Evolutionary conservation across 2,797 vertebrate species (phyloP).

Genomic region (Hylomyscus alleni): DNA sequence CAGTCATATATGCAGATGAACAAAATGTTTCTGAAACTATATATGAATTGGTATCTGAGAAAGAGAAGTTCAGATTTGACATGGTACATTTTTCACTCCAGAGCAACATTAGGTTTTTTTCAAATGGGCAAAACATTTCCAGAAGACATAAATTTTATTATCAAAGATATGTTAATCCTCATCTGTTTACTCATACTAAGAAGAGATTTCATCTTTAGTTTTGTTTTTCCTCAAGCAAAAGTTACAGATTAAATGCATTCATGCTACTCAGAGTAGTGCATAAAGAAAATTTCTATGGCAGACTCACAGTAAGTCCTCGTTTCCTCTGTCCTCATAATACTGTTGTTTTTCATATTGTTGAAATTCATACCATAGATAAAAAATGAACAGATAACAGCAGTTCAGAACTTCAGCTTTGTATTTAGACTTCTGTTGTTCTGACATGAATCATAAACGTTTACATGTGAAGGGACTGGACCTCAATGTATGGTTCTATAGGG

Average conservation of each 20-base stretch:
- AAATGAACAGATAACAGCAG: background rate
- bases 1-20: background rate
- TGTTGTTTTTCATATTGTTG: background rate
- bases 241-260: background rate
- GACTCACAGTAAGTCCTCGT: background rate
- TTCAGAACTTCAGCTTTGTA: background rate
- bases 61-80: background rate
- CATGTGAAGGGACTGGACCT: too few species aligned
- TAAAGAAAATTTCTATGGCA: background rate
- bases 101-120: background rate
- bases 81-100: constrained; percentile 4
- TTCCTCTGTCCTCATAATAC: background rate
- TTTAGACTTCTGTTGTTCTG: background rate
- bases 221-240: background rate
- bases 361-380: background rate
- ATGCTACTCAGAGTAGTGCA: background rate
- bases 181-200: background rate
- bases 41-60: background rate
- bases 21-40: background rate
- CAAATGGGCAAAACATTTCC: background rate
- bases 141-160: background rate
- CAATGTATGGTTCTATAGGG: background rate
- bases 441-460: background rate
- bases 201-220: constrained; percentile 17
- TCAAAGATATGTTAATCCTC: background rate